phyloP scores from a whole-genome alignment of 2,113 vertebrate genomes.

The Ammospiza caudacuta region DNA sequence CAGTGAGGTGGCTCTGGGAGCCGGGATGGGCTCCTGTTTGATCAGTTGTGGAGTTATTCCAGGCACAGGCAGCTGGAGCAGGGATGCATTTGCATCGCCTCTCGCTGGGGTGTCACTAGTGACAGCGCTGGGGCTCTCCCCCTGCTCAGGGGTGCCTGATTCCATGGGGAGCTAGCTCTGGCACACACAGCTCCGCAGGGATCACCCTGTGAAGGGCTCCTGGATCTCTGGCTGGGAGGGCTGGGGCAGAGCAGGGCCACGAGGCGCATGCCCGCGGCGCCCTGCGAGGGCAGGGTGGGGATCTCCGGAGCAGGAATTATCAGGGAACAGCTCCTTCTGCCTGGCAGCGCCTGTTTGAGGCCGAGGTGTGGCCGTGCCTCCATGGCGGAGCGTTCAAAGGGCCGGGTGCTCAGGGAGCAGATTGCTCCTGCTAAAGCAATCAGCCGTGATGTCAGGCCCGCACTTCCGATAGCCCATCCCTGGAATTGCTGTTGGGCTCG shows the following conservation, averaged over 20 bases:
- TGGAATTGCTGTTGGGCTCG: background rate
- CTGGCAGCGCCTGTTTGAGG: background rate
- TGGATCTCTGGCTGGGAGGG: background rate
- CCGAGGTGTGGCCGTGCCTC: constrained; percentile 16
- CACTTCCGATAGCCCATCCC: background rate
- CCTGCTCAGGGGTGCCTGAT: background rate
- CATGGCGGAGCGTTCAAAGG: background rate
- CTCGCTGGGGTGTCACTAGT: background rate
- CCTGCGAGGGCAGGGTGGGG: background rate
- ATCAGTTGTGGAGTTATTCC: background rate
- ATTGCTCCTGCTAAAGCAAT: constrained; percentile 24
- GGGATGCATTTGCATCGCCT: background rate
- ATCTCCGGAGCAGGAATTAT: background rate
- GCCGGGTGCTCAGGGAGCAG: background rate
- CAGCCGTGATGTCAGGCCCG: background rate
- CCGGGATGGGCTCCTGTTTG: background rate
- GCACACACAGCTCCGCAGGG: background rate
- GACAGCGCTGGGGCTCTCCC: background rate
- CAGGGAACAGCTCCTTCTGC: background rate
- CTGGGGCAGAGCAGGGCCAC: background rate
- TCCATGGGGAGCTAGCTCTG: background rate
- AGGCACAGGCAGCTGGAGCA: rapidly evolving
- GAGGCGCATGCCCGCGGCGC: background rate
- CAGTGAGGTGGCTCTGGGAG: background rate
- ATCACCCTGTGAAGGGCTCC: rapidly evolving